phyloP scores from a whole-genome alignment of 1,140 invertebrate species.

The Anoplolepis gracilipes region DNA sequence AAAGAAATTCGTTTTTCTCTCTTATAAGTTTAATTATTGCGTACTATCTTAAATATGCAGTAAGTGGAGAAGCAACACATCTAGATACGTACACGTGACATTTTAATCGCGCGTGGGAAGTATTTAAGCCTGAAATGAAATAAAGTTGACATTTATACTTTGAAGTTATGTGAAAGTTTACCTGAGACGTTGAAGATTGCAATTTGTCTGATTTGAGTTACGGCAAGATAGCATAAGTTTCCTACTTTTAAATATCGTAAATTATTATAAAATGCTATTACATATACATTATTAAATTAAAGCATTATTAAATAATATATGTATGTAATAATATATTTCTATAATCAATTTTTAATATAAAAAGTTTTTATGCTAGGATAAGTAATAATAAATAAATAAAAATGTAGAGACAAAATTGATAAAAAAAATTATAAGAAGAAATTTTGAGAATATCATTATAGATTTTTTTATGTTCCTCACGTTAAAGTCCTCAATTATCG shows the following conservation, averaged over 20 bases:
- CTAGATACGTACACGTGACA: neutral
- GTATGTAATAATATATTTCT: neutral
- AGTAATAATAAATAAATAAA: conserved; percentile 7
- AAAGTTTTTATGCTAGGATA: neutral
- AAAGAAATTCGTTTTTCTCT: neutral
- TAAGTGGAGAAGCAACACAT: neutral
- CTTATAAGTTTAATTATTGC: neutral
- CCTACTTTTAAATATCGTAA: neutral
- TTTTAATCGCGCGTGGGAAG: neutral
- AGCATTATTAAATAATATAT: neutral
- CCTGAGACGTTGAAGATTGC: neutral
- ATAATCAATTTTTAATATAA: neutral
- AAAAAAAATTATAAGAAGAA: no score
- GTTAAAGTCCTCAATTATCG: conserved; percentile 10
- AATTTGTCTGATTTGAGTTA: neutral
- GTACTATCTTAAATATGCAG: neutral
- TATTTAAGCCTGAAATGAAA: conserved; percentile 12
- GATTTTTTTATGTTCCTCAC: neutral
- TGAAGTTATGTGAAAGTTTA: neutral
- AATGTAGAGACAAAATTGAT: neutral
- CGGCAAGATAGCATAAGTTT: neutral
- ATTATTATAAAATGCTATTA: neutral
- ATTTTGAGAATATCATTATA: neutral
- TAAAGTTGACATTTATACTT: conserved; percentile 1
- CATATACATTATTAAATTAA: neutral